phyloP scores from a whole-genome alignment of 1,140 invertebrate species.

The Hydropsyche tenuis region DNA sequence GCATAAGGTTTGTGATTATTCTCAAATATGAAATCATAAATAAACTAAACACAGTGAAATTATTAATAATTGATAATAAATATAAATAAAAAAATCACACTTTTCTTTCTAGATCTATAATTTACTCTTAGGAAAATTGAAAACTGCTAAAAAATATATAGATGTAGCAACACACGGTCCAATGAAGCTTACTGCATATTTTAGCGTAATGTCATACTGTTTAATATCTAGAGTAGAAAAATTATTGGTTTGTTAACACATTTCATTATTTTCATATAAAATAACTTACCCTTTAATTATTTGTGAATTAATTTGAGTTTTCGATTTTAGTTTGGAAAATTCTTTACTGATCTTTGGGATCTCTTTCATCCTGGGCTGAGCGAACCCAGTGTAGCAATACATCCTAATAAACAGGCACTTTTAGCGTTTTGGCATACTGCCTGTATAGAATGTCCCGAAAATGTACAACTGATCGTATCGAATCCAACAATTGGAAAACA shows the following conservation, averaged over 20 bases:
- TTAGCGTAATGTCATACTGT: conserved; percentile 89
- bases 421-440: conserved; percentile 93
- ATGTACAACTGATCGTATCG: conserved; percentile 84
- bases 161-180: conserved; percentile 86
- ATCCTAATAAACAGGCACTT: conserved; percentile 94
- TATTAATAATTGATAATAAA: not conserved
- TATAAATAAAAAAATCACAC: too few relatives aligned
- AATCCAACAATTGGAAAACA: conserved; percentile 88
- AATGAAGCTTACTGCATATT: conserved; percentile 90
- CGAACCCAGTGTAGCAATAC: conserved; percentile 92
- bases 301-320: too few relatives aligned
- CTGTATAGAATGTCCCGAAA: conserved; percentile 90
- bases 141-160: conserved; percentile 83
- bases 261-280: conserved; percentile 23
- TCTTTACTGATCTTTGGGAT: conserved; percentile 90
- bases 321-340: conserved; percentile 77
- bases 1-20: conserved; percentile 66
- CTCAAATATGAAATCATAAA: conserved; percentile 3
- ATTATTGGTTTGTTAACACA: conserved; percentile 77
- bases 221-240: conserved; percentile 89
- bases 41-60: too few relatives aligned
- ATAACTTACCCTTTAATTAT: conserved; percentile 26
- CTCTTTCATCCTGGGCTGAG: conserved; percentile 93
- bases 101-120: conserved; percentile 70
- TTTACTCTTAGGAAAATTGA: conserved; percentile 76